phyloP scores from a whole-genome alignment of 2,888 invertebrate genomes.

The Nomada fucata region DNA sequence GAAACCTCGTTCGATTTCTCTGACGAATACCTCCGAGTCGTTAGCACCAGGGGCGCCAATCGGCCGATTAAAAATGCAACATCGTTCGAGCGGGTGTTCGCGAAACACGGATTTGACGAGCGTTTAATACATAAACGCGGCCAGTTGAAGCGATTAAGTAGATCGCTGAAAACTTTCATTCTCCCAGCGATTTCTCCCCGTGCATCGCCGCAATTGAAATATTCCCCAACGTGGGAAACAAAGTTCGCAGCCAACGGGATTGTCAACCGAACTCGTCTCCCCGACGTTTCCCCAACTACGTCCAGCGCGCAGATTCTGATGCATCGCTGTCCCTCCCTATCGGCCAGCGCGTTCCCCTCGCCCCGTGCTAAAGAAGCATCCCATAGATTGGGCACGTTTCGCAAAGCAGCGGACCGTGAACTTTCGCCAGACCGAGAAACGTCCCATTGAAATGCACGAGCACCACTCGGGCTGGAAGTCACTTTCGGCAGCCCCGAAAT shows the following conservation, averaged over 20 bases:
- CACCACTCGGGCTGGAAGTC: conserved; percentile 65
- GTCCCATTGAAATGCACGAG: conserved; percentile 65
- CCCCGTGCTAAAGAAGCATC: not conserved
- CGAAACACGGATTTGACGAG: not conserved
- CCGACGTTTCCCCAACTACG: not conserved
- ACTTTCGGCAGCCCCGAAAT: conserved; percentile 71
- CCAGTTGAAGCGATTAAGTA: too few relatives aligned
- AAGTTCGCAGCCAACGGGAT: too few relatives aligned
- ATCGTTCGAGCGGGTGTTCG: not conserved
- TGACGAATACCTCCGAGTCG: not conserved
- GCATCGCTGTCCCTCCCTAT: not conserved
- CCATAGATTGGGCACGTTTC: conserved; percentile 4
- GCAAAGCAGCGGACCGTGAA: conserved; percentile 23
- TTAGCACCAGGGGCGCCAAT: not conserved
- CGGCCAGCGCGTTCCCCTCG: not conserved
- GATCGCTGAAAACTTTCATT: too few relatives aligned
- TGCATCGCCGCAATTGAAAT: too few relatives aligned
- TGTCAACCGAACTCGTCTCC: too few relatives aligned
- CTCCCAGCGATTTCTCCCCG: too few relatives aligned
- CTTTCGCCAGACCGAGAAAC: conserved; percentile 51
- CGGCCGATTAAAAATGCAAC: conserved; percentile 4
- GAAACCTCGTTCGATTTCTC: not conserved
- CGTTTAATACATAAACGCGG: not conserved
- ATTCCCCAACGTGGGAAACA: too few relatives aligned
- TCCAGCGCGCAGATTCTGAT: not conserved